A percentile compares a stretch with the other conserved stretches of the same genome.
phyloP scores from a whole-genome alignment of 1,140 invertebrate genomes.

The Sitophilus oryzae region DNA sequence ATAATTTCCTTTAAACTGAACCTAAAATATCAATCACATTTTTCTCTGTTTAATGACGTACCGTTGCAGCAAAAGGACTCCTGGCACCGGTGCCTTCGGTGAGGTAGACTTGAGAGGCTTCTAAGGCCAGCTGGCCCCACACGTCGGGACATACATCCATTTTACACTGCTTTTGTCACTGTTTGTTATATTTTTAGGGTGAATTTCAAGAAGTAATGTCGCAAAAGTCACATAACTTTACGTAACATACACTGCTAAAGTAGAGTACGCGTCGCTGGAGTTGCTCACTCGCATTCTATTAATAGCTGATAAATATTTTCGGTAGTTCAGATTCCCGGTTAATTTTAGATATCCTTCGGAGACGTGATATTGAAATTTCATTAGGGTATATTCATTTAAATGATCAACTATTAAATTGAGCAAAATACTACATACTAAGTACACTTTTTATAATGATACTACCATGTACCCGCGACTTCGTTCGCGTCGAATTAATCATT shows the following conservation, averaged over 20 bases:
- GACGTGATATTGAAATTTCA: no score
- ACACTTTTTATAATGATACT: no score
- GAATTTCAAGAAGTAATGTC: neutral
- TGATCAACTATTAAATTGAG: no score
- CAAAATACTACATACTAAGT: no score
- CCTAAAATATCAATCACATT: slow-evolving; percentile 26
- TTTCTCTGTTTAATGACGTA: slow-evolving; percentile 42
- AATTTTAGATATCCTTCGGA: neutral
- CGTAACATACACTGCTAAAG: slow-evolving; percentile 12
- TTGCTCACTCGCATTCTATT: neutral
- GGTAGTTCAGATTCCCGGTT: neutral
- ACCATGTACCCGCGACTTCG: no score
- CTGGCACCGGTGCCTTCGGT: slow-evolving; percentile 67
- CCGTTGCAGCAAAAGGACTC: slow-evolving; percentile 76
- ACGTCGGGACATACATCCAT: slow-evolving; percentile 64
- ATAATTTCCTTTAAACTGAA: neutral
- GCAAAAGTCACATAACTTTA: slow-evolving; percentile 6
- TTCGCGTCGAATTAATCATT: no score
- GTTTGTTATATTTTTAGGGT: slow-evolving; percentile 1
- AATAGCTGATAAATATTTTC: neutral
- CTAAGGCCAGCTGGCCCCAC: slow-evolving; percentile 76
- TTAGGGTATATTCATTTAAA: no score
- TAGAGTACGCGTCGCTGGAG: neutral
- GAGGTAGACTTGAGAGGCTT: slow-evolving; percentile 77
- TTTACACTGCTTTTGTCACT: slow-evolving; percentile 10